These are phyloP conservation scores for Cyprinodon brontotheroides DNA, from an alignment of 2,113 vertebrate species.

Conservation along the genomic window DNA sequence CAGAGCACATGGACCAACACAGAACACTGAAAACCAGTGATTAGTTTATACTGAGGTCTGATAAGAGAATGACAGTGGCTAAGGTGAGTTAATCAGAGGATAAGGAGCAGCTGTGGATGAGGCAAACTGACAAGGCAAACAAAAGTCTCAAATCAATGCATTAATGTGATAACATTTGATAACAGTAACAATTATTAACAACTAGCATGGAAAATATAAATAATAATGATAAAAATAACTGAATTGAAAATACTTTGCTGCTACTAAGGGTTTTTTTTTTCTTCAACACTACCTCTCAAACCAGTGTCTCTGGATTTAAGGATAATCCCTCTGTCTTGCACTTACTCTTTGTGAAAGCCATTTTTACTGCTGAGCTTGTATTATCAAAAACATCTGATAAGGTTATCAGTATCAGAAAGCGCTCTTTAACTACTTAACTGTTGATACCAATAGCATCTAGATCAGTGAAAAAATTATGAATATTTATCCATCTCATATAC, in stretches of 20 bases:
- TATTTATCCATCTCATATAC: too few species aligned
- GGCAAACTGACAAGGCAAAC: too few species aligned
- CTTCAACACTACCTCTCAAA: background rate
- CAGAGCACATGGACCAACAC: too few species aligned
- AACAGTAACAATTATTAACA: background rate
- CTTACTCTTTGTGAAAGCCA: background rate
- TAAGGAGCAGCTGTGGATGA: too few species aligned
- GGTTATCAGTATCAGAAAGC: background rate
- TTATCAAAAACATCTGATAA: background rate
- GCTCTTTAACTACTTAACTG: background rate
- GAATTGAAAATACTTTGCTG: background rate
- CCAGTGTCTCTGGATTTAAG: slow-evolving; percentile 3
- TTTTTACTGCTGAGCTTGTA: background rate
- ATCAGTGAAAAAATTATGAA: too few species aligned
- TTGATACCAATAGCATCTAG: too few species aligned
- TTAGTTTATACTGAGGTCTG: too few species aligned
- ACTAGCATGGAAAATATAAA: background rate
- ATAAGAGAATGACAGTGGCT: too few species aligned
- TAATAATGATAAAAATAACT: too few species aligned
- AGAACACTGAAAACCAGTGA: too few species aligned
- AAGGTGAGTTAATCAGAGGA: too few species aligned
- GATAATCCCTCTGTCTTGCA: background rate
- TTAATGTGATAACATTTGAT: background rate
- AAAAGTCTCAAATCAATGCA: too few species aligned
- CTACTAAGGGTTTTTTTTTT: background rate